Percentiles rank a stretch among this genome's conserved stretches.
Conservation (phyloP, 2,113 vertebrate genomes). For the Grammomys dolichurus region DNA sequence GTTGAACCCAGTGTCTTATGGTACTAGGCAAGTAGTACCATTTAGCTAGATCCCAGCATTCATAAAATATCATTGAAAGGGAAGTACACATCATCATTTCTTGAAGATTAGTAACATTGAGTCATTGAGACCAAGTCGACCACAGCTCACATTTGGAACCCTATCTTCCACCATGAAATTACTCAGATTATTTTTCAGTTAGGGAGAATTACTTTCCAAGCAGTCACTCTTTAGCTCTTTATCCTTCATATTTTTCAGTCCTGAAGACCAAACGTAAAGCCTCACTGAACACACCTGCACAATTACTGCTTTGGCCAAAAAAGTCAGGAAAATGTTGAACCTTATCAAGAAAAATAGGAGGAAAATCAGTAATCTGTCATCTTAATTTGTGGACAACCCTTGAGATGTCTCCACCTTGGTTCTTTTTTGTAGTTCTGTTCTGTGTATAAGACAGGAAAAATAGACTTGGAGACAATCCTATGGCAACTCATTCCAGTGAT, state of each 20-base stretch:
- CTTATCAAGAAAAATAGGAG: slow-evolving; percentile 41
- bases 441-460: neutral
- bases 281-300: neutral
- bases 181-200: neutral
- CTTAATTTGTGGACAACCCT: neutral
- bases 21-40: neutral
- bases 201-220: neutral
- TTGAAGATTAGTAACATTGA: neutral
- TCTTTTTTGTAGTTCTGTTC: slow-evolving; percentile 26
- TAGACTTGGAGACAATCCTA: slow-evolving; percentile 8
- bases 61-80: neutral
- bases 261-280: neutral
- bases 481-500: neutral
- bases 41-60: neutral
- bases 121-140: neutral
- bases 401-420: neutral
- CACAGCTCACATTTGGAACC: neutral
- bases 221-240: neutral
- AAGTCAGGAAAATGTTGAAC: slow-evolving; percentile 7
- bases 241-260: neutral
- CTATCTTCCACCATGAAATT: neutral
- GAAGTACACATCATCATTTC: neutral
- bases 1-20: neutral
- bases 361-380: neutral
- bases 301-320: slow-evolving; percentile 38